phyloP scores from a whole-genome alignment of 53 echinoderm and acorn worm species.

The Echinometra lucunter region DNA sequence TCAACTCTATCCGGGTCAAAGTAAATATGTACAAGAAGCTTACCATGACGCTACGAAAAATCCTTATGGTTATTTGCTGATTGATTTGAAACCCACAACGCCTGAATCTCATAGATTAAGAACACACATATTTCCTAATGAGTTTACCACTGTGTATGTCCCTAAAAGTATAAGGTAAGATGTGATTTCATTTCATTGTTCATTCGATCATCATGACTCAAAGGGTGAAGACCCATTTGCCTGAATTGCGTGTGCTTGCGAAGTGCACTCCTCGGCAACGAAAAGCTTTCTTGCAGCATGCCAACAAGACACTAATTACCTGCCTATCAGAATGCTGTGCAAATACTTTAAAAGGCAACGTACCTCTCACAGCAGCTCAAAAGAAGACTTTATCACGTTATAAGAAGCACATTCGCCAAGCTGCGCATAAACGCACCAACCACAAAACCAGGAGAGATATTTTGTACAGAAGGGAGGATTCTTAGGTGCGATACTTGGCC shows the following conservation, averaged over 20 bases:
- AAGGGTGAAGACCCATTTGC: constrained; percentile 49
- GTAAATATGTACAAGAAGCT: constrained; percentile 45
- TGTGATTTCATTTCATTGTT: not conserved
- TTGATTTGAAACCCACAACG: constrained; percentile 71
- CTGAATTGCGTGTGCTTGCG: constrained; percentile 68
- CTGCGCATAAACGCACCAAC: constrained; percentile 57
- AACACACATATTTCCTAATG: constrained; percentile 67
- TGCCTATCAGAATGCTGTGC: constrained; percentile 77
- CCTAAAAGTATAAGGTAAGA: constrained; percentile 33
- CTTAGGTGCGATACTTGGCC: constrained; percentile 69
- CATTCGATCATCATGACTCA: constrained; percentile 65
- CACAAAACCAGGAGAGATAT: constrained; percentile 47
- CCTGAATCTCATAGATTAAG: constrained; percentile 69
- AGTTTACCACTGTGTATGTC: constrained; percentile 64
- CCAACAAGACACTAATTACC: constrained; percentile 55
- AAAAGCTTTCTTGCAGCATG: constrained; percentile 68
- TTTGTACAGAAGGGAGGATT: constrained; percentile 72
- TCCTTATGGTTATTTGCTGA: constrained; percentile 69
- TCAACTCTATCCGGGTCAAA: constrained; percentile 64
- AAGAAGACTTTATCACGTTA: constrained; percentile 69
- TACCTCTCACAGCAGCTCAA: constrained; percentile 61
- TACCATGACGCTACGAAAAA: constrained; percentile 65
- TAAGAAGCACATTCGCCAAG: constrained; percentile 70
- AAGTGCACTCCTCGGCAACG: constrained; percentile 66
- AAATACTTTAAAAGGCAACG: constrained; percentile 77